Base-by-base conservation (phyloP, 2,113 vertebrate genomes). In the Bubo blakistoni region DNA sequence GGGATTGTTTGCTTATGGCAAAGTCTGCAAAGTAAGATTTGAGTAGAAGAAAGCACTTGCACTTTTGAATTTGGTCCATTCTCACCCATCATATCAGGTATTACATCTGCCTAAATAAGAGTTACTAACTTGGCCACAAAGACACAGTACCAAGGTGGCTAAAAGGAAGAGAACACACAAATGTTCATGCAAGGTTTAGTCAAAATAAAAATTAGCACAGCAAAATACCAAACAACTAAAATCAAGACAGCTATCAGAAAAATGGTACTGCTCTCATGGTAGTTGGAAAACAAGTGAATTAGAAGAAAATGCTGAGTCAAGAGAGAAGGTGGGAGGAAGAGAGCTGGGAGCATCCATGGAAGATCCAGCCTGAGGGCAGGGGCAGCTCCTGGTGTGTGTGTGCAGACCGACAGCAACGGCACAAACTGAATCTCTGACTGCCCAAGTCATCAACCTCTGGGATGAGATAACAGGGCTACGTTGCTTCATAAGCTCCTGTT, bases 361-460 rank as follows among this genome's bases (percentile, higher is more conserved):
- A 42, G 57, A 47, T 27, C 11, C 25, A 32, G 57, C 34, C 6
- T 11, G 4, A 16, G 38, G 70, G 22, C 67, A 30, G 40, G 32
- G 67, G 57, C 57, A 71, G 59, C 59, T 59, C 38, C 38, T 9
- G 24, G 26, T 3, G 11, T 6, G 1, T 2, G 5, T 1, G 16
- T 0, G 5, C 44, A 8, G 73, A 3, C 40, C 38, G 27, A 3
- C 36, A 34, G 55, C 73, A 46, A 21, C 1, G 7, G 24, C 77
- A 73, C 54, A 27, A 8, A 21, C 18, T 1, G 9, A 5, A 7
- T 2, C 44, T 7, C 58, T 38, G 36, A 16, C 29, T 27, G 34
- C 5, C 38, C 29, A 3, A 4, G 0, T 6, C 4, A 14, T 52
- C 22, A 10, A 4, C 18, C 46, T 29, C 62, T 2, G 2, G 29